phyloP scores from a whole-genome alignment of 2,797 vertebrate genomes.

The Hippopotamyrus pictus region DNA sequence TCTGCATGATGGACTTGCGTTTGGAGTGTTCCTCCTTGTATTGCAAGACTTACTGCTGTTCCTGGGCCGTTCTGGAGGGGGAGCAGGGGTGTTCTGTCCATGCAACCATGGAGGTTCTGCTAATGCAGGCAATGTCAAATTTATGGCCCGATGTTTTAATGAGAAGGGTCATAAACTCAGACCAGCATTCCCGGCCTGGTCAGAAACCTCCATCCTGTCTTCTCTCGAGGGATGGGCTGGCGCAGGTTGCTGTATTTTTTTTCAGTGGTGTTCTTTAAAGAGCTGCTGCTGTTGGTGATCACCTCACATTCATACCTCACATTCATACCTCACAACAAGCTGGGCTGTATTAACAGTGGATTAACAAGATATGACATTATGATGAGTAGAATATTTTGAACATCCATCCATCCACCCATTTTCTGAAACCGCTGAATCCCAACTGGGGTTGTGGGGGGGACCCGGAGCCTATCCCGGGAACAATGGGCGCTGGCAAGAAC shows the following conservation, averaged over 20 bases:
- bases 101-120: neutral
- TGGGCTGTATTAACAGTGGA: neutral
- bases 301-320: neutral
- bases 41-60: neutral
- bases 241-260: neutral
- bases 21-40: neutral
- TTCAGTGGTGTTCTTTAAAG: neutral
- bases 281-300: neutral
- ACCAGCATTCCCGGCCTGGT: neutral
- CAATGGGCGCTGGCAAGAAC: neutral
- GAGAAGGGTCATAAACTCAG: slow-evolving; percentile 9
- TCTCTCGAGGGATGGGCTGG: neutral
- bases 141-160: slow-evolving; percentile 10
- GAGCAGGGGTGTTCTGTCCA: neutral
- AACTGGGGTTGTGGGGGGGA: neutral
- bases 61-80: neutral
- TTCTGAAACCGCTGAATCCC: neutral
- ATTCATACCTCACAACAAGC: neutral
- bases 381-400: neutral
- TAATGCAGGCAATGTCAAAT: neutral
- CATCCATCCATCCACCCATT: neutral
- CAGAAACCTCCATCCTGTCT: slow-evolving; percentile 7
- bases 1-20: neutral
- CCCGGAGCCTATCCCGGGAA: neutral
- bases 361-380: neutral